Evolutionary conservation across 2,797 vertebrate species (phyloP).

Genomic region (Prunella strophiata): DNA sequence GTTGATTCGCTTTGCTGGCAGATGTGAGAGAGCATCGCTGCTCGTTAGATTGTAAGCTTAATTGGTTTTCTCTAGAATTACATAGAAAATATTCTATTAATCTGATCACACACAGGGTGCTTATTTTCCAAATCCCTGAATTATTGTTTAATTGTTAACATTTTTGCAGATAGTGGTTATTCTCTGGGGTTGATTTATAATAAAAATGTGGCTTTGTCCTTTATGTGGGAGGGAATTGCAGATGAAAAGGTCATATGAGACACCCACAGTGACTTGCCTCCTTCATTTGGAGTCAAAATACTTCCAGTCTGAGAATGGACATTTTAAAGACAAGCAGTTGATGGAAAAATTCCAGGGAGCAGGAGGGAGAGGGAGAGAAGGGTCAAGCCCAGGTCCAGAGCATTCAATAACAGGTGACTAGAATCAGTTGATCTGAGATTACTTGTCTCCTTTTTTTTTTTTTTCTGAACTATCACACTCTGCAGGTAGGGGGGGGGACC

Average conservation of each 20-base stretch:
- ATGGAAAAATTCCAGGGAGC: background rate
- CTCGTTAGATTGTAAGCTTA: constrained; percentile 52
- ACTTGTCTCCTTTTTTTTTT: background rate
- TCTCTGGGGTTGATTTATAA: constrained; percentile 14
- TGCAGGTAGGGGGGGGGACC: rapidly evolving
- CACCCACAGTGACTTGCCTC: background rate
- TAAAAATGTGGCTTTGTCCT: constrained; percentile 11
- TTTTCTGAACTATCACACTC: background rate
- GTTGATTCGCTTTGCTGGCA: constrained; percentile 56
- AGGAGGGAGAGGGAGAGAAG: background rate
- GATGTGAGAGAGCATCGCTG: constrained; percentile 47
- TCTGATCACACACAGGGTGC: constrained; percentile 44
- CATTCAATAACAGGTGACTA: background rate
- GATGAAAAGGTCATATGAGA: background rate
- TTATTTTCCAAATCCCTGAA: constrained; percentile 62
- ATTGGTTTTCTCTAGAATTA: constrained; percentile 69
- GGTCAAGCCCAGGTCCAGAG: background rate
- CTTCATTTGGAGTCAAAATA: background rate
- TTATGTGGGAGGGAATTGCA: background rate
- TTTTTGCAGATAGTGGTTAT: constrained; percentile 46
- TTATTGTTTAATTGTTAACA: constrained; percentile 60
- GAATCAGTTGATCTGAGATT: background rate
- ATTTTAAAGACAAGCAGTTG: background rate
- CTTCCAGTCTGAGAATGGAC: background rate
- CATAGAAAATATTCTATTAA: constrained; percentile 59